A percentile compares a stretch with the other conserved stretches of the same genome.
Conservation (phyloP, 2,888 invertebrate genomes). For the Acrobasis suavella region DNA sequence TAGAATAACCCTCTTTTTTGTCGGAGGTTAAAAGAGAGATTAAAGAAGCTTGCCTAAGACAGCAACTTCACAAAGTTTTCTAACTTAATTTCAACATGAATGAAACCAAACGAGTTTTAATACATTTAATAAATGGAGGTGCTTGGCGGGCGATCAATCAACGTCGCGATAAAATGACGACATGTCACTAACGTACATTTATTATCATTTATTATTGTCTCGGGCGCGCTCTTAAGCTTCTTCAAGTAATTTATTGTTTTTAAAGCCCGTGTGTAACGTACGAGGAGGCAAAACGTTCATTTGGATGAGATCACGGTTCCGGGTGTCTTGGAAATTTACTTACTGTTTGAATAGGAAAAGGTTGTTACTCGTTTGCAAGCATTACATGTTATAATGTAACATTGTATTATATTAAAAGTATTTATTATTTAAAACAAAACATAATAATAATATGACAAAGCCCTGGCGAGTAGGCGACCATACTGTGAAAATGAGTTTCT, state of each 20-base stretch:
- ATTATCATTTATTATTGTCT: constrained; percentile 42
- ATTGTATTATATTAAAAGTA: too few species aligned
- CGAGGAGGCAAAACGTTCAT: constrained; percentile 7
- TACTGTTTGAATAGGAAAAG: too few species aligned
- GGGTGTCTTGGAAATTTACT: background rate
- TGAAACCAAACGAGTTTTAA: constrained; percentile 46
- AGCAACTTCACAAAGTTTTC: constrained; percentile 16
- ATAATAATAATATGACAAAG: too few species aligned
- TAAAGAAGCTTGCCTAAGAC: too few species aligned
- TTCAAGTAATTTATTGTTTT: constrained; percentile 55
- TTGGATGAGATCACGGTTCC: constrained; percentile 4
- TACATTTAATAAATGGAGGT: constrained; percentile 60
- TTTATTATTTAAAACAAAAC: too few species aligned
- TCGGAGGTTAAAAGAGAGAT: too few species aligned
- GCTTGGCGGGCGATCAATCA: constrained; percentile 61
- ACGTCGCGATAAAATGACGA: constrained; percentile 54
- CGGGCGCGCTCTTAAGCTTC: constrained; percentile 51
- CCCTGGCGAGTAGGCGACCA: too few species aligned
- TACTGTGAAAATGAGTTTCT: too few species aligned
- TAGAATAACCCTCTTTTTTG: too few species aligned
- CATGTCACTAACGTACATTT: constrained; percentile 55
- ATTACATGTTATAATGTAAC: too few species aligned
- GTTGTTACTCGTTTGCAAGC: too few species aligned
- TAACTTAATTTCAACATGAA: constrained; percentile 35
- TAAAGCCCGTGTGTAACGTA: constrained; percentile 10